phyloP scores from a whole-genome alignment of 2,888 invertebrate genomes.

The Dryococelus australis region DNA sequence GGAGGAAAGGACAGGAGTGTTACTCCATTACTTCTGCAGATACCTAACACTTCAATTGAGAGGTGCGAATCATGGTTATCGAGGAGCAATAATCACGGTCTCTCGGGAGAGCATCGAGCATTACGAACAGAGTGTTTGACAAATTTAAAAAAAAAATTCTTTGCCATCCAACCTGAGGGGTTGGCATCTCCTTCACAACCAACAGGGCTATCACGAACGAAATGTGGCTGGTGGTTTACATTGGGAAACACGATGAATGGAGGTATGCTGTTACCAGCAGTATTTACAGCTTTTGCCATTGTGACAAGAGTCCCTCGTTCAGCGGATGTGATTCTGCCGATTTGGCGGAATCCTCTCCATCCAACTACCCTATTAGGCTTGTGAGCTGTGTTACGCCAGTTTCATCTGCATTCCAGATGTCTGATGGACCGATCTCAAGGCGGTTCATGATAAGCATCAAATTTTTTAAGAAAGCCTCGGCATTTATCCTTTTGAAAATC shows the following conservation, averaged over 20 bases:
- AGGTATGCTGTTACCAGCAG: background rate
- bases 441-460: constrained; percentile 32
- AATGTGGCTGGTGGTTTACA: no score
- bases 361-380: constrained; percentile 13
- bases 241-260: no score
- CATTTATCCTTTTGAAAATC: no score
- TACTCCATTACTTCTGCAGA: constrained; percentile 13
- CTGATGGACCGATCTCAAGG: constrained; percentile 21
- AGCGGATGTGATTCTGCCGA: no score
- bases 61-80: constrained; percentile 24
- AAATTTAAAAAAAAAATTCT: background rate
- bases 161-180: constrained; percentile 17
- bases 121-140: background rate
- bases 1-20: constrained; percentile 9
- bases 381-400: no score
- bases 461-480: constrained; percentile 58
- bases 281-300: constrained; percentile 41
- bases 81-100: background rate
- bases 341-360: constrained; percentile 13
- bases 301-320: constrained; percentile 46
- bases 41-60: background rate
- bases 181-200: constrained; percentile 4
- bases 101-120: background rate
- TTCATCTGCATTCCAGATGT: no score
- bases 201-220: no score